Evolutionary conservation across 2,797 vertebrate species (phyloP).

Genomic region (Acanthurus leucopareius): DNA sequence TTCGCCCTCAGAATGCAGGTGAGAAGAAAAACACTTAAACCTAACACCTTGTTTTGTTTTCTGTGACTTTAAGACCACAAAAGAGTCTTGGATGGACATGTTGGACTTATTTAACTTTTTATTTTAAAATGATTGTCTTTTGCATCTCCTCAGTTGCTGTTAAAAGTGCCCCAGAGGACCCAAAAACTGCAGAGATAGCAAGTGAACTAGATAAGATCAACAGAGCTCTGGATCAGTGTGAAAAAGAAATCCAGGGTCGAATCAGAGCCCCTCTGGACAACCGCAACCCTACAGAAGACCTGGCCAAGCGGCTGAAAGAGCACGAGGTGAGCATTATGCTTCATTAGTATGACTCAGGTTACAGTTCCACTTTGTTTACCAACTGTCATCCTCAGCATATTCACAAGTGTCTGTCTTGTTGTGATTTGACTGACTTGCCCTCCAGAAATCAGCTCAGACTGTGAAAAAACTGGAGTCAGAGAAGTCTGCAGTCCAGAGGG

Average conservation of each 20-base stretch:
- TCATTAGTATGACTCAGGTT: neutral
- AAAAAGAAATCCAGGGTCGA: conserved; percentile 85
- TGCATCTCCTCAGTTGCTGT: conserved; percentile 58
- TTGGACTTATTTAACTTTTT: neutral
- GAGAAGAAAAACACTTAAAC: conserved; percentile 11
- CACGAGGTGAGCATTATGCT: conserved; percentile 85
- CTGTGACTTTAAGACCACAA: neutral
- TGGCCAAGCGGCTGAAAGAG: conserved; percentile 85
- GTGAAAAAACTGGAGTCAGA: conserved; percentile 88
- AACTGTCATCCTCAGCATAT: neutral
- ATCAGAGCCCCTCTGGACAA: conserved; percentile 87
- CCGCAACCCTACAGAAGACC: conserved; percentile 83
- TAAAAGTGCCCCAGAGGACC: conserved; percentile 77
- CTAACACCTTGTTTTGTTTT: neutral
- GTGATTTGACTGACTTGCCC: neutral
- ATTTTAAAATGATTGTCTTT: neutral
- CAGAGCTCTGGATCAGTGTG: conserved; percentile 81
- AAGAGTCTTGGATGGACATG: neutral
- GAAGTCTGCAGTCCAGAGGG: conserved; percentile 87
- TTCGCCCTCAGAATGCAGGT: conserved; percentile 71
- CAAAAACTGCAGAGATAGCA: conserved; percentile 82
- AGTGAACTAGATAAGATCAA: conserved; percentile 84
- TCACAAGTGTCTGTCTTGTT: neutral
- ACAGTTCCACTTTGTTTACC: neutral
- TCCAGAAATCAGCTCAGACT: conserved; percentile 82